Percentiles rank a stretch among this genome's conserved stretches.
phyloP scores from a whole-genome alignment of 2,888 invertebrate genomes.

The Saturnia japonica region DNA sequence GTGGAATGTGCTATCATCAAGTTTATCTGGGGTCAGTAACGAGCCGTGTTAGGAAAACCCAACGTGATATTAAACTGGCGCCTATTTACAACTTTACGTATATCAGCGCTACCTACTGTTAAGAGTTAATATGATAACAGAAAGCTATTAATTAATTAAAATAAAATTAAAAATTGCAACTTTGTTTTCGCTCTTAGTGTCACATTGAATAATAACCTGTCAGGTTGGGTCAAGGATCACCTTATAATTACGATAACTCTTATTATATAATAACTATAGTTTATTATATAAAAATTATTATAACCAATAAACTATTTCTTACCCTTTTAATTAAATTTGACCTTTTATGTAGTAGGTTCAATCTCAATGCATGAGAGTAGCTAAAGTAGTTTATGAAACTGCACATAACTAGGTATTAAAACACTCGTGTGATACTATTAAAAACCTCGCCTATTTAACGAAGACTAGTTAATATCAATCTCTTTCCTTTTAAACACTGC shows the following conservation, averaged over 20 bases:
- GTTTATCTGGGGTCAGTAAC: conserved; percentile 75
- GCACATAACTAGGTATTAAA: no score
- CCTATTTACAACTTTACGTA: conserved; percentile 45
- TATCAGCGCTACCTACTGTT: conserved; percentile 32
- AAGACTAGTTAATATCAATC: no score
- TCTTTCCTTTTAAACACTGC: no score
- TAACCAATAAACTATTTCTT: no score
- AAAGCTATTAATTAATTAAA: conserved; percentile 10
- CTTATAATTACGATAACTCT: background rate
- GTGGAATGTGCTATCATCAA: conserved; percentile 52
- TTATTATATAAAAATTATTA: no score
- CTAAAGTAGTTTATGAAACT: no score
- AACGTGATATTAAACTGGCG: conserved; percentile 55
- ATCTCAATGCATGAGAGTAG: no score
- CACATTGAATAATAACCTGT: background rate
- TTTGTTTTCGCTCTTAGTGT: conserved; percentile 25
- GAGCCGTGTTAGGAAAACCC: conserved; percentile 63
- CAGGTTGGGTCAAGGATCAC: background rate
- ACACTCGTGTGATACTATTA: no score
- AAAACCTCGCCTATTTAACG: no score
- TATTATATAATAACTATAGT: background rate
- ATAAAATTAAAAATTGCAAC: conserved; percentile 37
- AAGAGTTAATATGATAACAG: conserved; percentile 15
- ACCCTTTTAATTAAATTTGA: no score
- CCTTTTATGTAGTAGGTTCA: no score